Percentiles rank a stretch among this genome's conserved stretches.
Evolutionary conservation across 1,140 invertebrate species (phyloP).

Genomic region (Portunus trituberculatus): DNA sequence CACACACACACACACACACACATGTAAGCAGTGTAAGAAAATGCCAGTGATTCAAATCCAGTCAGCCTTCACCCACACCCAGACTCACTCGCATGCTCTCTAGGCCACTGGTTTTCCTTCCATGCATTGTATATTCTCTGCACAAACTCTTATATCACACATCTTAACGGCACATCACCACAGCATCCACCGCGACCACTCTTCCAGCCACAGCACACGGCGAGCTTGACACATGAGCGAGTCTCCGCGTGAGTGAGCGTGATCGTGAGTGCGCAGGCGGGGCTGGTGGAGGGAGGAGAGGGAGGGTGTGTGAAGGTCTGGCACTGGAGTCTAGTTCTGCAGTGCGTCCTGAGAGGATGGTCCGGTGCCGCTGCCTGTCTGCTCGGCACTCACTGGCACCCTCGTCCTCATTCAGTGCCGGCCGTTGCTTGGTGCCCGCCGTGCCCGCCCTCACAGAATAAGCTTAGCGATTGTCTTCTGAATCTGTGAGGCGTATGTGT

Average conservation of each 20-base stretch:
- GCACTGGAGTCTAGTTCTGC: neutral
- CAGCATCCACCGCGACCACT: too few species aligned
- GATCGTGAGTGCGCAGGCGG: neutral
- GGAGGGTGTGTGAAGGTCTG: neutral
- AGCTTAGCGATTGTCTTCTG: neutral
- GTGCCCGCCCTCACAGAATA: neutral
- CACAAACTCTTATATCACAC: too few species aligned
- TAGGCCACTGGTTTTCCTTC: too few species aligned
- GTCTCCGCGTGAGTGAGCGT: neutral
- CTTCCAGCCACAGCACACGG: too few species aligned
- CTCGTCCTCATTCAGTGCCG: neutral
- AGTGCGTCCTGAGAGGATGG: conserved; percentile 17
- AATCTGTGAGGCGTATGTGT: neutral
- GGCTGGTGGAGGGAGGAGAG: neutral
- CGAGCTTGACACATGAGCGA: neutral
- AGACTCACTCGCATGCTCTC: too few species aligned
- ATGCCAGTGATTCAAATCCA: too few species aligned
- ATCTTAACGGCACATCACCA: too few species aligned
- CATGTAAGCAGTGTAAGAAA: too few species aligned
- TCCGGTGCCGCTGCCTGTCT: conserved; percentile 6
- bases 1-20: too few species aligned
- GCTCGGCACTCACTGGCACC: neutral
- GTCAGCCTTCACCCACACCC: too few species aligned
- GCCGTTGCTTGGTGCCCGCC: neutral
- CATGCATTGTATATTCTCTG: too few species aligned